Conservation (phyloP, 1,140 invertebrate genomes). For the Musca vetustissima region DNA sequence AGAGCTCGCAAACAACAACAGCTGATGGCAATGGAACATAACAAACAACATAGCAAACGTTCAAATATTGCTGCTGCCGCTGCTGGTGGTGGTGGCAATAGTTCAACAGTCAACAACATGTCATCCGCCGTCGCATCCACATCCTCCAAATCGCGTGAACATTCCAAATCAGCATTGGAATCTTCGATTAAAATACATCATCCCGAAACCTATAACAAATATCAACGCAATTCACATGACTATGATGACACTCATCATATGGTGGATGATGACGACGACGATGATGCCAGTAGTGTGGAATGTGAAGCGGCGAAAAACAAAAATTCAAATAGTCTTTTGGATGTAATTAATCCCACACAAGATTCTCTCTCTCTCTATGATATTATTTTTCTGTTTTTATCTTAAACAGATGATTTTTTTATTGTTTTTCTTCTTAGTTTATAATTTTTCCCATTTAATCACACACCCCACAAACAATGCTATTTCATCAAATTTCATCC, state of each 20-base stretch:
- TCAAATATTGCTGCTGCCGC: constrained; percentile 54
- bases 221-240: constrained; percentile 43
- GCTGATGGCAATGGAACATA: constrained; percentile 59
- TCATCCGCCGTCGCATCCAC: constrained; percentile 25
- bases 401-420: too few species aligned
- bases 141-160: constrained; percentile 3
- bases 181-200: constrained; percentile 27
- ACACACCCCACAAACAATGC: too few species aligned
- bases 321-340: constrained; percentile 66
- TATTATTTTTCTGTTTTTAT: constrained; percentile 2
- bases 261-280: constrained; percentile 29
- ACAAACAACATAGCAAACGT: constrained; percentile 57
- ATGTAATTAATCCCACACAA: constrained; percentile 46
- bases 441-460: too few species aligned
- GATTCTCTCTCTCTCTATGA: neutral
- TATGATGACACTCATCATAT: constrained; percentile 7
- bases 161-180: constrained; percentile 33
- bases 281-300: constrained; percentile 40
- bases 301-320: constrained; percentile 25
- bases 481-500: too few species aligned
- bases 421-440: constrained; percentile 2
- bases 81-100: too few species aligned
- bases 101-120: too few species aligned
- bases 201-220: constrained; percentile 37
- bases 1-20: constrained; percentile 39